Conservation (phyloP, 2,888 invertebrate genomes). For the Melanchra persicariae region DNA sequence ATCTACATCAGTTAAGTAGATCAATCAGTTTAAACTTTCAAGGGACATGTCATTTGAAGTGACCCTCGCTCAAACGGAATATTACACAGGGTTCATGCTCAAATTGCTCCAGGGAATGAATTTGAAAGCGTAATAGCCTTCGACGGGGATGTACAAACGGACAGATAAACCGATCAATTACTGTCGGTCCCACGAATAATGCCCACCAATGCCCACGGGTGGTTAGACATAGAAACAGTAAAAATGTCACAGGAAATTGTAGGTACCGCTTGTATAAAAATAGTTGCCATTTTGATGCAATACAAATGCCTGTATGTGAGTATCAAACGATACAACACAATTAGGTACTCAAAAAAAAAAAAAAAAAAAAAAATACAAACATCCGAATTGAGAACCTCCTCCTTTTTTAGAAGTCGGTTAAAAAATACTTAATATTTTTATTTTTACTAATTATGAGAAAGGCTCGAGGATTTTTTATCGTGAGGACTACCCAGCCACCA, state of each 20-base stretch:
- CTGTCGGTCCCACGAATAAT: not conserved
- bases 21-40: constrained; percentile 1
- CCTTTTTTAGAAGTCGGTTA: no score
- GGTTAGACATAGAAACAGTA: not conserved
- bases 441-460: no score
- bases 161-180: constrained; percentile 24
- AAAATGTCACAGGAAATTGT: not conserved
- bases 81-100: constrained; percentile 5
- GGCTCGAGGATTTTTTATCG: no score
- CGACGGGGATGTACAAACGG: constrained; percentile 19
- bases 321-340: no score
- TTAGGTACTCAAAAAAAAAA: no score
- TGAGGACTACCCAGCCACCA: no score
- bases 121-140: not conserved
- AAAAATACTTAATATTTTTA: no score
- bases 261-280: not conserved
- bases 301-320: no score
- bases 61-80: not conserved
- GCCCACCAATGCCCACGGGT: not conserved
- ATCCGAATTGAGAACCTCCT: no score
- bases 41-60: constrained; percentile 10
- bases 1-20: not conserved
- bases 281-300: no score
- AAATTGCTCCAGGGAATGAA: constrained; percentile 27
- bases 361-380: no score